Base-by-base conservation (phyloP, 1,140 invertebrate genomes). In the Chrysopa pallens region DNA sequence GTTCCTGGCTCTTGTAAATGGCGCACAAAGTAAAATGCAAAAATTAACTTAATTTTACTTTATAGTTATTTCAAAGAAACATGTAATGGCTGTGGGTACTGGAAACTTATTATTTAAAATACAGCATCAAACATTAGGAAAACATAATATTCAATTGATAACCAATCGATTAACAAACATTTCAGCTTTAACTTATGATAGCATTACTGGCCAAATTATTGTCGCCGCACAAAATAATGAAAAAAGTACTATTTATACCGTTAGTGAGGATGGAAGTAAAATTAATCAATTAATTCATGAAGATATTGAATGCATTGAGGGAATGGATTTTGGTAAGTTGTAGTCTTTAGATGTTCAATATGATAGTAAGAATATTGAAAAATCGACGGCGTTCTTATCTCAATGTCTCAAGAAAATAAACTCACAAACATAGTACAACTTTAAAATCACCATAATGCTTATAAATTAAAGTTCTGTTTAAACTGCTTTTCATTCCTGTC, bases 321-420 rank as follows among this genome's bases (percentile, higher is more conserved):
- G 72, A 8, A 66, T 84, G 65, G 70, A 69, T 48, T 79, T 76
- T 52, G 70, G 70, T 72, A 48, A 63, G 57, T 49, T 46, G 33
- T 12, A 12, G 31, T 42, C n/a, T 11, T 43, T 7, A 13, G 6
- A 42, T 38, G 27, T 11, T n/a, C 42, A 31, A 8, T 15, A 12
- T 29, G 17, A 17, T 23, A 36, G 11, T 40, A 4, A 41, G 11
- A 37, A n/a, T n/a, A 14, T 43, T 29, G 15, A 17, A 29, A 39
- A 43, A 39, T 29, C 23, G 29, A n/a, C n/a, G n/a, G n/a, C n/a
- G n/a, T n/a, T n/a, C n/a, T n/a, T n/a, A n/a, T n/a, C n/a, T n/a
- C n/a, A n/a, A n/a, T n/a, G n/a, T n/a, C n/a, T n/a, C n/a, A n/a
- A n/a, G n/a, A n/a, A n/a, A n/a, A n/a, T n/a, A n/a, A n/a, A n/a